These are phyloP conservation scores for Drosophila paranaensis DNA, from an alignment of 2,888 invertebrate species.

Conservation along the genomic window DNA sequence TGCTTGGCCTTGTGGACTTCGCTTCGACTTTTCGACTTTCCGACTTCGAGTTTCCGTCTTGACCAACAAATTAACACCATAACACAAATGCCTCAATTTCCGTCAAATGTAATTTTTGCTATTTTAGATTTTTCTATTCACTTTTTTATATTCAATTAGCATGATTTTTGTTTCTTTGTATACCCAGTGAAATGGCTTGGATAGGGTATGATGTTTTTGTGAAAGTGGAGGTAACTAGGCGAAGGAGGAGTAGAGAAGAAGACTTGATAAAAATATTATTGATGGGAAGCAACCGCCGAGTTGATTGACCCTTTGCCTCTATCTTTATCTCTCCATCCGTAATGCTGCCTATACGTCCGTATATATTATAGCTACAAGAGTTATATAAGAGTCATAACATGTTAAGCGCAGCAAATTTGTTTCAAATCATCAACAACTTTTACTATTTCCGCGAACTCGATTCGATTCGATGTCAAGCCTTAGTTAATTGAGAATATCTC, in stretches of 20 bases:
- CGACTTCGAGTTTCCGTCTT: slow-evolving; percentile 35
- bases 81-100: slow-evolving; percentile 68
- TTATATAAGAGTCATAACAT: neutral
- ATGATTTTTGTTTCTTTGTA: slow-evolving; percentile 22
- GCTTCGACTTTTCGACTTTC: slow-evolving; percentile 5
- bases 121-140: slow-evolving; percentile 23
- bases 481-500: neutral
- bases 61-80: slow-evolving; percentile 58
- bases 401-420: fast-evolving
- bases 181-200: neutral
- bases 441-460: neutral
- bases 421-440: neutral
- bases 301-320: too few species aligned
- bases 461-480: neutral
- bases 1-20: slow-evolving; percentile 36
- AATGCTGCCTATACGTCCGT: neutral
- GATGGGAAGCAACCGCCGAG: too few species aligned
- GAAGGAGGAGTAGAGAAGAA: too few species aligned
- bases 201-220: neutral
- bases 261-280: too few species aligned
- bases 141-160: slow-evolving; percentile 51
- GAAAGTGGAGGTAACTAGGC: neutral
- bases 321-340: neutral
- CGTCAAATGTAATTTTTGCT: slow-evolving; percentile 61
- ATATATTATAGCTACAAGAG: neutral